Evolutionary conservation across 2,113 vertebrate species (phyloP), one percentile per base, ranked within the genome.

Genomic region (Leiothrix lutea): DNA sequence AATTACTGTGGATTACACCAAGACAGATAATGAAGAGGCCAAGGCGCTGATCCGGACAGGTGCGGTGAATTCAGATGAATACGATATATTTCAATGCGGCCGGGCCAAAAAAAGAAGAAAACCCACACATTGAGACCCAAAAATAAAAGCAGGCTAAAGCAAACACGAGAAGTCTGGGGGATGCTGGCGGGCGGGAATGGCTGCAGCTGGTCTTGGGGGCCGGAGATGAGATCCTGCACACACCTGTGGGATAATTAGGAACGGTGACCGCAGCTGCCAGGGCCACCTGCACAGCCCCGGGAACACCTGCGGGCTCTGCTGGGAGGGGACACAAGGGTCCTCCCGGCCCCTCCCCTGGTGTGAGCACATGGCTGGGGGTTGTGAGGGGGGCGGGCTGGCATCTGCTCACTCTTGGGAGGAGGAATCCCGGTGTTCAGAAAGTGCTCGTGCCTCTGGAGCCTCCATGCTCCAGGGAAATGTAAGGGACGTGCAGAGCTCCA

Each of bases 341-440:
- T 18, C 13, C 29, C 1, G 0, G 0, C 4, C 21, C 7, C 15
- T 5, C 3, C 17, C 3, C 0, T 2, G 40, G 1, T 6, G 8
- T 12, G 18, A 12, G 3, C 0, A 29, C 16, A 29, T 29, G 10
- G 6, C 16, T 18, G 51, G 3, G 25, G 28, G 28, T 19, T 3
- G 44, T 45, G 44, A 45, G 44, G 44, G 8, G 36, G 36, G 36
- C 8, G 36, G 10, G 36, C 36, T 5, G 40, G n/a, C 1, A 8
- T 13, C 40, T n/a, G 40, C 51, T 2, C 2, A 8, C 11, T 31
- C 8, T 1, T 1, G 2, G n/a, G 5, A 35, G 45, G 12, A 14
- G 21, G 7, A 7, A 1, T 8, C 2, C 12, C 5, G 0, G 1
- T 0, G 3, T 0, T 2, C 2, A 0, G 40, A 7, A 33, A 5